phyloP scores from a whole-genome alignment of 2,113 vertebrate genomes.

The Cichladusa arquata region DNA sequence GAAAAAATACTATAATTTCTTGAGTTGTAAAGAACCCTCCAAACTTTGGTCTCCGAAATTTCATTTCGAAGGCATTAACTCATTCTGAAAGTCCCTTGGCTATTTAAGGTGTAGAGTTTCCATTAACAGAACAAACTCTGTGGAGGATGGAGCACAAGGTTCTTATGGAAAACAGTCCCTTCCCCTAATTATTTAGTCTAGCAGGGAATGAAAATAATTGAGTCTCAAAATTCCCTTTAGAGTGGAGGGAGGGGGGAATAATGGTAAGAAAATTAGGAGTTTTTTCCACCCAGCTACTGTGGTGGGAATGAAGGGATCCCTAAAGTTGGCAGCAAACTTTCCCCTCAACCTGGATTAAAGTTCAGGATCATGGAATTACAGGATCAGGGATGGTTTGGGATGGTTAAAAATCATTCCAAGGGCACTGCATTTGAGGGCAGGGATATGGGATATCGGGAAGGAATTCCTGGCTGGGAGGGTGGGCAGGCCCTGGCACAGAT shows the following conservation, averaged over 20 bases:
- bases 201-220: slow-evolving; percentile 71
- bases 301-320: neutral
- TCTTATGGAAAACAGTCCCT: slow-evolving; percentile 66
- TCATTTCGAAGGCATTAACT: slow-evolving; percentile 71
- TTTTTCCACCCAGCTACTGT: slow-evolving; percentile 9
- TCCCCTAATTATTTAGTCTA: slow-evolving; percentile 71
- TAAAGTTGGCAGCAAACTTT: neutral
- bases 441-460: neutral
- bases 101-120: slow-evolving; percentile 60
- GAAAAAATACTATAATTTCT: slow-evolving; percentile 63
- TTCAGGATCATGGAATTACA: neutral
- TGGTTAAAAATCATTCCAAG: neutral
- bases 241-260: neutral
- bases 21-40: slow-evolving; percentile 38
- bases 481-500: fast-evolving
- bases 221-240: slow-evolving; percentile 51
- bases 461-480: fast-evolving
- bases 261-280: neutral
- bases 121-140: slow-evolving; percentile 38
- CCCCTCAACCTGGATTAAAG: neutral
- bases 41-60: slow-evolving; percentile 51
- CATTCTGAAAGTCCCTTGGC: slow-evolving; percentile 58
- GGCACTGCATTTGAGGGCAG: neutral
- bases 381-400: neutral
- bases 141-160: slow-evolving; percentile 22